Conservation (phyloP, 2,113 vertebrate species). For the Leiothrix lutea region DNA sequence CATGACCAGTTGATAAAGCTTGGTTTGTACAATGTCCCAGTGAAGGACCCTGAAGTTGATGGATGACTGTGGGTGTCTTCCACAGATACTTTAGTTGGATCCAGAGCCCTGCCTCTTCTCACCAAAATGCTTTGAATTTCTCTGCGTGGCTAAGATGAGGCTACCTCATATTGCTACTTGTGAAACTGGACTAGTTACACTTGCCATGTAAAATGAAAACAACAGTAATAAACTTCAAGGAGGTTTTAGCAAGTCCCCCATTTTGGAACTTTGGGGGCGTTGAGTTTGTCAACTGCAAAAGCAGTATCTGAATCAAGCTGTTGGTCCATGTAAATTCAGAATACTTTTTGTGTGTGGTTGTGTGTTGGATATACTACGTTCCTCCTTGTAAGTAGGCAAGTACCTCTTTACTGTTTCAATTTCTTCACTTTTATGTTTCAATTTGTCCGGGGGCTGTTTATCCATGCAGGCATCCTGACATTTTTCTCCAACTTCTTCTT, state of each 20-base stretch:
- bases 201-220: background rate
- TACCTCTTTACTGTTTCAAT: background rate
- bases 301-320: background rate
- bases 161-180: fast-evolving
- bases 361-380: background rate
- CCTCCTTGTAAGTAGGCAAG: background rate
- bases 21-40: fast-evolving
- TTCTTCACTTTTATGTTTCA: background rate
- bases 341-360: background rate
- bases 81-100: background rate
- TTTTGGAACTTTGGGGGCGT: background rate
- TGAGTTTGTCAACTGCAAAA: background rate
- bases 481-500: background rate
- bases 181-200: background rate
- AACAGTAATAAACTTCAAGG: background rate
- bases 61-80: background rate
- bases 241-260: background rate
- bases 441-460: background rate
- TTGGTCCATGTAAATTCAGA: background rate
- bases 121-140: background rate
- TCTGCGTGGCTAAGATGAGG: fast-evolving
- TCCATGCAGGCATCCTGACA: background rate
- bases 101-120: background rate
- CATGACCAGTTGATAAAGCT: background rate
- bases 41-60: background rate